Evolutionary conservation across 2,113 vertebrate genomes (phyloP), one percentile per base, ranked within the genome.

Genomic region (Stigmatopora argus): DNA sequence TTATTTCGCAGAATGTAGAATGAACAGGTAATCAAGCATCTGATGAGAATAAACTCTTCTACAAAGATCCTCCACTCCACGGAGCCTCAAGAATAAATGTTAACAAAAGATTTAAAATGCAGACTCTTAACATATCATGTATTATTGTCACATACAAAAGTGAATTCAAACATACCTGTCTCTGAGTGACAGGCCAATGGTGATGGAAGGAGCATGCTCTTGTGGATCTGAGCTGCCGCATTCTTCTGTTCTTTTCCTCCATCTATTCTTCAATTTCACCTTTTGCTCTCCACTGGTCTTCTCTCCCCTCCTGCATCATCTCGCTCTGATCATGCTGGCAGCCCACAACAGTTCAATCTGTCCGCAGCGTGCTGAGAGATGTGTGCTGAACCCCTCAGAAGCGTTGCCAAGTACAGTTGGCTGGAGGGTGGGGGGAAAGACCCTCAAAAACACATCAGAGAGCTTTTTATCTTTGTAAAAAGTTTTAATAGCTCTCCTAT

Each of bases 111-210:
- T n/a, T n/a, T n/a, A n/a, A n/a, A 31, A 31, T 31, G 26, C 26
- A 31, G 26, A 31, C 26, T 31, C 26, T 31, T 2, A 2, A 31
- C 26, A 31, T 31, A 31, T 31, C 26, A 31, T 31, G 26, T 31
- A 31, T 31, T 31, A 31, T 31, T 31, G 26, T 31, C 3, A 31
- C 26, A 31, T 31, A 31, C 26, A 31, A 31, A 31, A 31, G 26
- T 31, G 26, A 31, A 31, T 2, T 31, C 26, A 31, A 31, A 1
- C 26, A 31, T 31, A 2, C 26, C 26, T 31, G 26, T 31, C 26
- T 83, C 84, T 90, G 86, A 88, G 83, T 87, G 87, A 89, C 88
- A 86, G 85, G 83, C 80, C 84, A 83, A 82, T 87, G 84, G 81
- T 79, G 82, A 69, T 81, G 72, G 61, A 67, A 69, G 55, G 69